Evolutionary conservation across 1,140 invertebrate genomes (phyloP), one percentile per base, ranked within the genome.

Genomic region (Aethina tumida): DNA sequence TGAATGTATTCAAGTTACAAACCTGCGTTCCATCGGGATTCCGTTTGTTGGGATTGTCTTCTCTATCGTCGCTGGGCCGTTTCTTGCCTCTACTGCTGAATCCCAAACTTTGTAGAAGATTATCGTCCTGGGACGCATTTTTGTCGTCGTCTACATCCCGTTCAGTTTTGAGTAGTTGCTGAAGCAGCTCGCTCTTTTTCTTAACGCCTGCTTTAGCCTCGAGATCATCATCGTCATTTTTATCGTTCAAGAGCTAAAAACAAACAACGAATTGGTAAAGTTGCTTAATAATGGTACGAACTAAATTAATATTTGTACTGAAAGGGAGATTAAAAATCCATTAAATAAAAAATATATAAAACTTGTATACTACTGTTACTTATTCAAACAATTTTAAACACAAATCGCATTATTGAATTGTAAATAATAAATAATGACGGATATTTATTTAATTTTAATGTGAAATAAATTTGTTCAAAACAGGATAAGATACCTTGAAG

Each of bases 171-270:
- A 92, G 63, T 12, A 93, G 62, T 43, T 88, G 82, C 17, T 84
- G 79, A 24, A 91, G 68, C 29, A 91, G 66, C 52, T 88, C 85
- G 51, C 82, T 81, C 26, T 63, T 58, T 22, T 73, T 74, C 41
- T 78, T 76, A 17, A 72, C 54, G 31, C 69, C 70, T 18, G 60
- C 66, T 46, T 71, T 63, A 35, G 69, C 63, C 52, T 80, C 75
- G 21, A 78, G 64, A 44, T 77, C 74, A 46, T 87, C 83, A 45
- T 86, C 82, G 44, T 90, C 84, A 30, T 75, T 81, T 61, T 81
- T 84, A 37, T 85, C 82, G 55, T 89, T 90, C 16, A 93, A 65
- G 55, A 92, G 72, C 83, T 91, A 59, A 13, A 67, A 69, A 47
- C 10, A 43, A 34, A 37, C 9, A 5, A 5, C 14, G 22, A 17